phyloP scores from a whole-genome alignment of 2,797 vertebrate genomes.

The Fundulus diaphanus region DNA sequence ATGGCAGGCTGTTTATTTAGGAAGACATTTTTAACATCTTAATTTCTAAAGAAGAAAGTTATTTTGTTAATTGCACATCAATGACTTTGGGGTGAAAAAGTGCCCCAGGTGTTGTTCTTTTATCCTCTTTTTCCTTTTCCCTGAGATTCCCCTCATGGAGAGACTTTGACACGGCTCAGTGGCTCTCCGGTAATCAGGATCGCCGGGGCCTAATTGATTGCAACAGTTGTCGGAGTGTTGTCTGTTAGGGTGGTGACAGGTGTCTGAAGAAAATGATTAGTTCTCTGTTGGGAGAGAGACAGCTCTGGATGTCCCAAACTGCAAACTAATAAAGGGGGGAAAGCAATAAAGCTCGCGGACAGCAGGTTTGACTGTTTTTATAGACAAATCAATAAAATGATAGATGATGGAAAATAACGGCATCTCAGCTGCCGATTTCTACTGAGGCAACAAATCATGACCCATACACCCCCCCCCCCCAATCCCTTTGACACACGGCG shows the following conservation, averaged over 20 bases:
- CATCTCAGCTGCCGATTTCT: constrained; percentile 73
- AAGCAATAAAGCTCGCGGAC: constrained; percentile 81
- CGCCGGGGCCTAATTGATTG: constrained; percentile 68
- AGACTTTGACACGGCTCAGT: constrained; percentile 25
- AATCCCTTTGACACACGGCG: neutral
- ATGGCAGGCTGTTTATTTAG: neutral
- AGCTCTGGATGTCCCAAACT: constrained; percentile 80
- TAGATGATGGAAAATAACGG: constrained; percentile 81
- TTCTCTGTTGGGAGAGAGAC: constrained; percentile 74
- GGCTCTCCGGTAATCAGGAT: constrained; percentile 53
- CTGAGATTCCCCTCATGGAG: neutral
- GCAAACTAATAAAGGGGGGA: constrained; percentile 81
- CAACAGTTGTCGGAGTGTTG: constrained; percentile 78
- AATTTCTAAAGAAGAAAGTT: neutral
- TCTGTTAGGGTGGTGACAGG: constrained; percentile 76
- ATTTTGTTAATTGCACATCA: neutral
- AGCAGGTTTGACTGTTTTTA: constrained; percentile 82
- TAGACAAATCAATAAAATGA: constrained; percentile 84
- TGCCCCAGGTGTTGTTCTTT: neutral
- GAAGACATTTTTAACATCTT: neutral
- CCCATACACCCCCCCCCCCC: neutral
- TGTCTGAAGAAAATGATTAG: constrained; percentile 78
- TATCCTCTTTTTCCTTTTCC: neutral
- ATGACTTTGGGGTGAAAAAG: neutral
- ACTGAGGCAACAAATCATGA: constrained; percentile 67